Base-by-base conservation (phyloP, 2,113 vertebrate species). In the Plecturocebus donacophilus region DNA sequence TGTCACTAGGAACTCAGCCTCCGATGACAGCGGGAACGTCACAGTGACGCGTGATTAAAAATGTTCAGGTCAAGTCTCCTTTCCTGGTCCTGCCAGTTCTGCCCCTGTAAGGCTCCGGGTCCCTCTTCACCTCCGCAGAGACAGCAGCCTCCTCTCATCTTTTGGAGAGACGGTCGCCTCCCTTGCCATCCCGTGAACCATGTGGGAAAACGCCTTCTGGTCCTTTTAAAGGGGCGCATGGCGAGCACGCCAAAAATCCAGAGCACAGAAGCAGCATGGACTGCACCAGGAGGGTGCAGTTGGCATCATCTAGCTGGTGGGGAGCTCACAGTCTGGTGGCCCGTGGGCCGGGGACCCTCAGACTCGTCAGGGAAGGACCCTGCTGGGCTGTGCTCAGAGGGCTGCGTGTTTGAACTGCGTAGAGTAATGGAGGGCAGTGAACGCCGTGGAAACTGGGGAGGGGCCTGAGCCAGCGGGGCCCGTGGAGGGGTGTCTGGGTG, bases 1-100 rank as follows among this genome's bases (percentile, higher is more conserved):
- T 58, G 52, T 58, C 5, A 5, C 27, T 9, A 30, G 40, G n/a
- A 17, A 20, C 47, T 58, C 23, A 40, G 52, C n/a, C 7, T 81
- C 80, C 1, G 0, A 2, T 5, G 10, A 40, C 54, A 82, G 38
- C 7, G 0, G 7, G 42, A 2, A 27, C 8, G 80, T 38, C 13
- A 1, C 9, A 17, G 19, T 38, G 6, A 14, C 5, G 0, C 8
- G 25, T 12, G 40, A 7, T 35, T 45, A 45, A 30, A 32, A 27
- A 30, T 11, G 38, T 20, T 61, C 6, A 6, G 0, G 23, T 7
- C 3, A 35, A 2, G 19, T 14, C 11, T 13, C 3, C 42, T n/a
- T 6, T n/a, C 32, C 21, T 68, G 7, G 38, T 82, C 54, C 45
- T 25, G 4, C 32, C 40, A 0, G 4, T 19, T 20, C 20, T 66